phyloP scores from a whole-genome alignment of 1,140 invertebrate species.

The Calosoma granatense region DNA sequence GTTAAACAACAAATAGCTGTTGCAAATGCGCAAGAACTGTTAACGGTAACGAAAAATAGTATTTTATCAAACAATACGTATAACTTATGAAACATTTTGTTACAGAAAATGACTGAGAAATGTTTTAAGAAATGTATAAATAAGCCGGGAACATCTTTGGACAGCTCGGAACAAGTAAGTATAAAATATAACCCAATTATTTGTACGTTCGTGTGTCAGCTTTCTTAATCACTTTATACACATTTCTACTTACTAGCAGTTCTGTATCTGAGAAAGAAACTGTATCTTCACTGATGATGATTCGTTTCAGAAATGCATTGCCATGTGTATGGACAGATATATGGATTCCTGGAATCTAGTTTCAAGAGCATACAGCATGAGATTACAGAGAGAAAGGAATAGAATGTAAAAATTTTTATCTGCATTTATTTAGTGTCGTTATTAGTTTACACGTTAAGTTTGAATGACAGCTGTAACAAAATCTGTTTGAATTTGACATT shows the following conservation, averaged over 20 bases:
- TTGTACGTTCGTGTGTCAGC: too few relatives aligned
- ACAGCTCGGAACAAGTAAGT: slow-evolving; percentile 80
- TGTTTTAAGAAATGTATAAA: slow-evolving; percentile 91
- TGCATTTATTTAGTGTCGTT: slow-evolving; percentile 15
- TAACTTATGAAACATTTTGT: slow-evolving; percentile 26
- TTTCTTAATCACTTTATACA: too few relatives aligned
- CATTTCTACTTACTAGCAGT: too few relatives aligned
- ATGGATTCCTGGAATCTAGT: slow-evolving; percentile 93
- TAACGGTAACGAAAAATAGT: slow-evolving; percentile 52
- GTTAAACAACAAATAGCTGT: slow-evolving; percentile 94
- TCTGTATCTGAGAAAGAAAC: too few relatives aligned
- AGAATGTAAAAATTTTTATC: slow-evolving; percentile 23
- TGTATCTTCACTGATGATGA: too few relatives aligned
- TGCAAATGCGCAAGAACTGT: slow-evolving; percentile 86
- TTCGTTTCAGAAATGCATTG: slow-evolving; percentile 79
- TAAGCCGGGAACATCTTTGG: slow-evolving; percentile 83
- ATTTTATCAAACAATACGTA: slow-evolving; percentile 15
- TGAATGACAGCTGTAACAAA: slow-evolving; percentile 9
- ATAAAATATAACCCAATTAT: slow-evolving; percentile 7
- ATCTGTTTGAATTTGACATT: not conserved
- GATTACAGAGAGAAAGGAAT: slow-evolving; percentile 65
- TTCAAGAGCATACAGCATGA: slow-evolving; percentile 69
- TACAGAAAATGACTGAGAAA: slow-evolving; percentile 92
- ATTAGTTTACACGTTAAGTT: slow-evolving; percentile 12
- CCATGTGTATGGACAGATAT: slow-evolving; percentile 96